Evolutionary conservation across 2,888 invertebrate species (phyloP).

Genomic region (Creontiades dilutus): DNA sequence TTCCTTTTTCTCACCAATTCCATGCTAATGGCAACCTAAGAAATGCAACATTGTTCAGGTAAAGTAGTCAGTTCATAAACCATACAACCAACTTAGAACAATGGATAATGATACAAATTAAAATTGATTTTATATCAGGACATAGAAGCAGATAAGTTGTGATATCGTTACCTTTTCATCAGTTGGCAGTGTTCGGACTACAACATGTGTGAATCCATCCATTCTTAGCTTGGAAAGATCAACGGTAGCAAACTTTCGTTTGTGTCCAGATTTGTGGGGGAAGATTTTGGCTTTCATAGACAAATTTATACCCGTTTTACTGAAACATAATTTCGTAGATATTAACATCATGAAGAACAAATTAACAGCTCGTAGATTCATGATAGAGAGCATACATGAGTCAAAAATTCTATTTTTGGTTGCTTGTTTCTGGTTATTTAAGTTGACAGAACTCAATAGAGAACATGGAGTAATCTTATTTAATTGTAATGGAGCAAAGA

Average conservation of each 20-base stretch:
- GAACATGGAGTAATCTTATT: too few relatives aligned
- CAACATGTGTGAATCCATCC: slow-evolving; percentile 84
- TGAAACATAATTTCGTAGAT: slow-evolving; percentile 77
- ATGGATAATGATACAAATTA: too few relatives aligned
- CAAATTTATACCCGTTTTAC: slow-evolving; percentile 82
- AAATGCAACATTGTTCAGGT: slow-evolving; percentile 72
- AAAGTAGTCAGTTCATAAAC: too few relatives aligned
- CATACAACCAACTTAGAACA: too few relatives aligned
- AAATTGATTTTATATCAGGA: background rate
- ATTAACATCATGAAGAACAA: background rate
- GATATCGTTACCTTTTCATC: slow-evolving; percentile 80
- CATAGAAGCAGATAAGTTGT: background rate
- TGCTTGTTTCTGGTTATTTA: too few relatives aligned
- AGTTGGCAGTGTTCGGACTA: slow-evolving; percentile 84
- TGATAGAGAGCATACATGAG: background rate
- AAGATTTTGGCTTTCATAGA: slow-evolving; percentile 81
- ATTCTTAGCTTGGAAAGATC: slow-evolving; percentile 83
- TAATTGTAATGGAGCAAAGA: too few relatives aligned
- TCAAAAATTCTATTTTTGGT: background rate
- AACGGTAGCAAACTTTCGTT: slow-evolving; percentile 81
- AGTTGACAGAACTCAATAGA: too few relatives aligned
- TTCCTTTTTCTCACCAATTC: slow-evolving; percentile 82
- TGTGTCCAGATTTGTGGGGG: slow-evolving; percentile 73
- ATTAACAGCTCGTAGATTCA: background rate
- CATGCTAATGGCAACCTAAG: slow-evolving; percentile 83